Evolutionary conservation across 1,140 invertebrate species (phyloP), one percentile per base, ranked within the genome.

Genomic region (Hyposmocoma kahamanoa): DNA sequence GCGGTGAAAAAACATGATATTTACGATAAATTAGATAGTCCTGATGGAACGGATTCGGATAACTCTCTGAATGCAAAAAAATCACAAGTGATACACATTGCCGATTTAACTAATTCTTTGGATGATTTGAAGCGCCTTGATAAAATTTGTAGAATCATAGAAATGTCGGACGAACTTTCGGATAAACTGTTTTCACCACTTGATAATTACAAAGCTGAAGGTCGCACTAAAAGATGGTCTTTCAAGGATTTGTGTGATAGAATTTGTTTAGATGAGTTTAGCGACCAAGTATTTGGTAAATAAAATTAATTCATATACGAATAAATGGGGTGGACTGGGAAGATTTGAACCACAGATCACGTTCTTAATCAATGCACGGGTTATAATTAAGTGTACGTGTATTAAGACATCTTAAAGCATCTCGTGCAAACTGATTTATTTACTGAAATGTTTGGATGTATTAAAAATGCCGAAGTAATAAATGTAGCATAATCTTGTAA

Each of bases 101-200:
- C 60, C n/a, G 82, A 85, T 64, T 56, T 85, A 19, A 73, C 76
- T 0, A 77, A 67, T 47, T 85, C 82, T 0, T 46, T 75, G 11
- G 79, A 85, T 34, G 79, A 85, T 59, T 51, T 85, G 22, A 54
- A 59, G 3, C 64, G 69, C 3, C 58, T 85, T 17, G 78, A 82
- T 45, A 83, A 82, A 60, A 76, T 85, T 38, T 85, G 82, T 48
- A 71, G 64, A 45, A 82, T 85, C 9, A 84, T 85, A 24, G 82
- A 85, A 66, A 85, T 82, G 56, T 85, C 82, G 19, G 82, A 85
- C 28, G 80, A 85, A 28, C 24, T 85, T 6, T 85, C 82, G 0
- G 74, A 84, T 38, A 66, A 72, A 51, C 49, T 85, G 48, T 77
- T 85, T 53, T 74, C 74, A 0, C 50, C 55, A 15, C 57, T 83